Percentiles rank a stretch among this genome's conserved stretches.
Conservation (phyloP, 2,888 invertebrate genomes). For the Meliscaeva auricollis region DNA sequence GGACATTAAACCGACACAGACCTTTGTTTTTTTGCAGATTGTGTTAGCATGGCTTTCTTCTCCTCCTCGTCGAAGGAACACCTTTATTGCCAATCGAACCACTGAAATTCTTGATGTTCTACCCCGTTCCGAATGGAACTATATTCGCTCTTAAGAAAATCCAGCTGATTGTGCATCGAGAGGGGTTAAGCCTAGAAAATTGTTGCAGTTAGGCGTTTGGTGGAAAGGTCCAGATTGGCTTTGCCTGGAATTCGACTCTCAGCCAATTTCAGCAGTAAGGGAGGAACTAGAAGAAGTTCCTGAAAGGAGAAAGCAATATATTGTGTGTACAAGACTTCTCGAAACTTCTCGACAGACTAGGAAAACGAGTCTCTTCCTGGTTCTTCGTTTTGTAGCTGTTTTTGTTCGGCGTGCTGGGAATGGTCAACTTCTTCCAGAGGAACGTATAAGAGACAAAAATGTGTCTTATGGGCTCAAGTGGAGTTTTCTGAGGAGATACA, state of each 20-base stretch:
- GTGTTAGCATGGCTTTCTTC: constrained; percentile 76
- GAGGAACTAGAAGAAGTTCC: constrained; percentile 25
- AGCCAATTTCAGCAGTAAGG: background rate
- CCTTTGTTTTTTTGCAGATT: constrained; percentile 60
- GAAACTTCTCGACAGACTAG: background rate
- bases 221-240: constrained; percentile 19
- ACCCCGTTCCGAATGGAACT: constrained; percentile 4
- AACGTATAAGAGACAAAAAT: background rate
- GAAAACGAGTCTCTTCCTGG: background rate
- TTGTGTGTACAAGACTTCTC: background rate
- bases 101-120: constrained; percentile 64
- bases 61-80: constrained; percentile 46
- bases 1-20: background rate
- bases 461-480: background rate
- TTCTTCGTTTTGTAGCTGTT: background rate
- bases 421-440: too few species aligned
- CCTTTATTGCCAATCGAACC: constrained; percentile 61
- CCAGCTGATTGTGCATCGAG: constrained; percentile 60
- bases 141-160: constrained; percentile 58
- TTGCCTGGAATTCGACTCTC: constrained; percentile 11
- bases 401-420: background rate
- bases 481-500: background rate
- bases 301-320: background rate
- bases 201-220: constrained; percentile 48
- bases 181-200: constrained; percentile 67